Evolutionary conservation across 2,888 invertebrate genomes (phyloP).

Genomic region (Carcina quercana): DNA sequence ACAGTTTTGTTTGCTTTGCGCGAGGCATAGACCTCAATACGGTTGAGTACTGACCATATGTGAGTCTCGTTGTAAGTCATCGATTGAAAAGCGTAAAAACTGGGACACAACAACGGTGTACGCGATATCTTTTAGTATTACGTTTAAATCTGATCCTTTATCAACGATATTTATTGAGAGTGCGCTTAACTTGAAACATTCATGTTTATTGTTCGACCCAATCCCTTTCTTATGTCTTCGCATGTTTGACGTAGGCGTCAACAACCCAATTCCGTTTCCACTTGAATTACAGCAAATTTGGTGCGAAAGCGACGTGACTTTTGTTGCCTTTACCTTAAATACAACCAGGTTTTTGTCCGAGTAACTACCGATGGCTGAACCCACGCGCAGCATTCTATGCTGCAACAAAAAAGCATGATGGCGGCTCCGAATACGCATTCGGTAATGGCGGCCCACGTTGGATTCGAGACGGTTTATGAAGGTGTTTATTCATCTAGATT

Average conservation of each 20-base stretch:
- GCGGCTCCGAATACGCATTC: constrained; percentile 38
- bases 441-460: constrained; percentile 49
- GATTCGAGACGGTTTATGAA: constrained; percentile 47
- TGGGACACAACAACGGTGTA: constrained; percentile 40
- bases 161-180: constrained; percentile 63
- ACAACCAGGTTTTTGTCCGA: constrained; percentile 25
- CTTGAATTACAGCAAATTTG: constrained; percentile 44
- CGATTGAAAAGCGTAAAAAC: constrained; percentile 34
- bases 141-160: constrained; percentile 54
- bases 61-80: constrained; percentile 25
- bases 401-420: constrained; percentile 44
- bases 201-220: constrained; percentile 51
- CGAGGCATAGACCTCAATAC: too few relatives aligned
- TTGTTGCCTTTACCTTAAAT: constrained; percentile 37
- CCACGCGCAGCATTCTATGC: constrained; percentile 56
- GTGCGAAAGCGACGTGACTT: constrained; percentile 34
- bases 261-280: constrained; percentile 45
- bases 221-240: constrained; percentile 44
- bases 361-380: constrained; percentile 48
- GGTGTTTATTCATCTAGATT: constrained; percentile 64
- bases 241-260: constrained; percentile 64
- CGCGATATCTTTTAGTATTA: constrained; percentile 47
- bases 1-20: too few relatives aligned
- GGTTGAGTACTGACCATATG: too few relatives aligned
- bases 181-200: constrained; percentile 51